A percentile compares a stretch with the other conserved stretches of the same genome.
phyloP scores from a whole-genome alignment of 2,888 invertebrate genomes.

The Acanthosoma haemorrhoidale region DNA sequence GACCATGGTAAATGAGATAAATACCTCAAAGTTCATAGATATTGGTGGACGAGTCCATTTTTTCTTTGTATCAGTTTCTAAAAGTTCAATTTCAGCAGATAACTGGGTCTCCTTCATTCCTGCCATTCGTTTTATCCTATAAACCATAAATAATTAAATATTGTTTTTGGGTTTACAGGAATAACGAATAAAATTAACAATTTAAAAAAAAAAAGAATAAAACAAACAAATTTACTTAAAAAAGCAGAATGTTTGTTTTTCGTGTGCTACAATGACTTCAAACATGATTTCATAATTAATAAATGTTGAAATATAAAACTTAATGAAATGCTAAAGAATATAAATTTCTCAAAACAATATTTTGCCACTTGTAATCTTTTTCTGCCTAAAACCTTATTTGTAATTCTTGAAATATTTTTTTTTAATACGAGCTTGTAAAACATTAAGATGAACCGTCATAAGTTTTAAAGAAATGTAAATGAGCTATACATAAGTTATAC shows the following conservation, averaged over 20 bases:
- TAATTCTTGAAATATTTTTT: not conserved
- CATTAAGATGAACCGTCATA: not conserved
- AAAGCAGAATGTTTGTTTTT: too few species aligned
- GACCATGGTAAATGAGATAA: too few species aligned
- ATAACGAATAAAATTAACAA: not conserved
- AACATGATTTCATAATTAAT: too few species aligned
- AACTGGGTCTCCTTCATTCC: slow-evolving; percentile 99
- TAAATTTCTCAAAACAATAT: too few species aligned
- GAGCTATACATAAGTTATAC: too few species aligned
- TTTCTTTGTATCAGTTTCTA: slow-evolving; percentile 98
- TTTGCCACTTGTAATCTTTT: too few species aligned
- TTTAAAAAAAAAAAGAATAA: not conserved
- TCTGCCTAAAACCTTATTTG: too few species aligned
- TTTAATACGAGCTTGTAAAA: not conserved
- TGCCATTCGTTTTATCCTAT: slow-evolving; percentile 83
- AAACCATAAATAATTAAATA: not conserved
- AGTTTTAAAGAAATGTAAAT: not conserved
- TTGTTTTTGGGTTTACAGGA: not conserved
- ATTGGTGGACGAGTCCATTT: slow-evolving; percentile 99
- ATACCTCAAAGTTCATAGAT: slow-evolving; percentile 98
- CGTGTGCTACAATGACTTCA: too few species aligned
- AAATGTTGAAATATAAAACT: too few species aligned
- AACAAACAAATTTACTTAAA: too few species aligned
- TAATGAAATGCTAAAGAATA: too few species aligned
- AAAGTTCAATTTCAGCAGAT: slow-evolving; percentile 96